A percentile compares a stretch with the other conserved stretches of the same genome.
phyloP scores from a whole-genome alignment of 2,113 vertebrate species.

The Tenrec ecaudatus region DNA sequence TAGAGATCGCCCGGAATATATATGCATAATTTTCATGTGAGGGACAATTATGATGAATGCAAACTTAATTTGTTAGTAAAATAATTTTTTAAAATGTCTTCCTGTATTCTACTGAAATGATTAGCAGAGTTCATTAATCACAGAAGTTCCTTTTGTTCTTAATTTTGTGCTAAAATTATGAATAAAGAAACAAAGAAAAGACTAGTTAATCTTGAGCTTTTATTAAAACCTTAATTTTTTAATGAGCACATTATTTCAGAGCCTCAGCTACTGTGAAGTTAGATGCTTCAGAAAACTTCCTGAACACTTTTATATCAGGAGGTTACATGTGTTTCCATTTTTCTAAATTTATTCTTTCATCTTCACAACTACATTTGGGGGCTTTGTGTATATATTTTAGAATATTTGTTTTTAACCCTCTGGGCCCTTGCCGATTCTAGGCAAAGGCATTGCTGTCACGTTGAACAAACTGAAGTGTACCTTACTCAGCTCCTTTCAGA shows the following conservation, averaged over 20 bases:
- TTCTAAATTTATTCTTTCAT: slow-evolving; percentile 16
- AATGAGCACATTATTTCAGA: slow-evolving; percentile 59
- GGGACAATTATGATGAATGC: slow-evolving; percentile 85
- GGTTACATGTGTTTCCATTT: background rate
- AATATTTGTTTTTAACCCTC: background rate
- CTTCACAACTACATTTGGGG: background rate
- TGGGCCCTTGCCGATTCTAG: background rate
- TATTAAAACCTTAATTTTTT: slow-evolving; percentile 75
- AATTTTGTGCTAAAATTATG: slow-evolving; percentile 81
- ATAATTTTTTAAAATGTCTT: slow-evolving; percentile 81
- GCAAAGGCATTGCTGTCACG: background rate
- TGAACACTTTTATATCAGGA: slow-evolving; percentile 26
- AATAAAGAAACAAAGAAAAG: slow-evolving; percentile 74
- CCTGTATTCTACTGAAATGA: slow-evolving; percentile 82
- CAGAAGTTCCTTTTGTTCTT: slow-evolving; percentile 81
- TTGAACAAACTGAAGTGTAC: slow-evolving; percentile 31
- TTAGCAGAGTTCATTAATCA: slow-evolving; percentile 86
- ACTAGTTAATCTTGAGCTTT: slow-evolving; percentile 67
- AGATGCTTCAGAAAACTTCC: background rate
- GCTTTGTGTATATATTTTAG: slow-evolving; percentile 1
- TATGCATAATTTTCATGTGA: slow-evolving; percentile 81
- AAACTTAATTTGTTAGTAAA: slow-evolving; percentile 86
- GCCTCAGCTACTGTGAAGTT: background rate
- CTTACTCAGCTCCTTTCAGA: background rate
- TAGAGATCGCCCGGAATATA: slow-evolving; percentile 86